These are phyloP conservation scores for Fregata magnificens DNA, from an alignment of 2,113 vertebrate genomes.

Conservation along the genomic window DNA sequence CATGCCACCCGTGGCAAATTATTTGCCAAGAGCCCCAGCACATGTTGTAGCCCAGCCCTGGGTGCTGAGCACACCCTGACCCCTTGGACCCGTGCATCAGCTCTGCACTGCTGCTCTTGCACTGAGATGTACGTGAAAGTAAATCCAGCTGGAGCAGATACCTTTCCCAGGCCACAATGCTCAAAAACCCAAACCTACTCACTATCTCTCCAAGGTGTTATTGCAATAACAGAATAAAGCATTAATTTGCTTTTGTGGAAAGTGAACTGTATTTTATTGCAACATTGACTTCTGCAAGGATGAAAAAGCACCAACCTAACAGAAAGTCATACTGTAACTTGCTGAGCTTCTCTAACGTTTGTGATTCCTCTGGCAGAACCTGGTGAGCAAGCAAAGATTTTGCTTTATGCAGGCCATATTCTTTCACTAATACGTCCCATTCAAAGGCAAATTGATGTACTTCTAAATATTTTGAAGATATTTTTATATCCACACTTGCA, in stretches of 20 bases:
- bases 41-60: not conserved
- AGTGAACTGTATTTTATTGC: not conserved
- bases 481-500: not conserved
- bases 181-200: not conserved
- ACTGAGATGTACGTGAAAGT: not conserved
- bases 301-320: not conserved
- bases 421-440: not conserved
- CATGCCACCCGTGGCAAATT: not conserved
- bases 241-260: not conserved
- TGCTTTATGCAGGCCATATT: not conserved
- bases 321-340: not conserved
- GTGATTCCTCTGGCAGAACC: not conserved
- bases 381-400: not conserved
- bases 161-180: not conserved
- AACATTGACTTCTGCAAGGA: not conserved
- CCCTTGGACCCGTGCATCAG: fast-evolving
- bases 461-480: not conserved
- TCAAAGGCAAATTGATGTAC: not conserved
- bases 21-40: not conserved
- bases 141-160: not conserved
- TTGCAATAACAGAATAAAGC: not conserved
- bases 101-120: not conserved
- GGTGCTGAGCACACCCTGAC: not conserved
- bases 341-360: not conserved
- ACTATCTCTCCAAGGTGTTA: not conserved